Evolutionary conservation across 1,140 invertebrate genomes (phyloP).

Genomic region (Bilobella aurantiaca): DNA sequence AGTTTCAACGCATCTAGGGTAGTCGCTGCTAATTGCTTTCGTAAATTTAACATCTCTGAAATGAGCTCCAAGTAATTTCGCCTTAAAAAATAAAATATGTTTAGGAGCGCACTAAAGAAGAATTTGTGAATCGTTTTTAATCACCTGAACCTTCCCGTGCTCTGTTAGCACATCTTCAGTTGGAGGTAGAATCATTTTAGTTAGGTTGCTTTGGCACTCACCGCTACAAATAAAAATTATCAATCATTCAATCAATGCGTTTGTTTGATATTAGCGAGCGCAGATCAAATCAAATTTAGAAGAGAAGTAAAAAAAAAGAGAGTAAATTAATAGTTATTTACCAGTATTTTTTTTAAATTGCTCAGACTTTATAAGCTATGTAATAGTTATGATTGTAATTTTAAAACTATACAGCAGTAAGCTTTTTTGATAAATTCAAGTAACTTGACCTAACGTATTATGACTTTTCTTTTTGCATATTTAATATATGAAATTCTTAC

Average conservation of each 20-base stretch:
- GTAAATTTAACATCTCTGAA: neutral
- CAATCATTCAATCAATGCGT: too few species aligned
- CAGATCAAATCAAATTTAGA: neutral
- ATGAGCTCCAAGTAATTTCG: neutral
- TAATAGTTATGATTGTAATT: too few species aligned
- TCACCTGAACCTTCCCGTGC: neutral
- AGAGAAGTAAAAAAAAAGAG: too few species aligned
- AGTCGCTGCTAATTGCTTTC: neutral
- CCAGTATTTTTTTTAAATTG: too few species aligned
- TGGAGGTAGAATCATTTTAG: neutral
- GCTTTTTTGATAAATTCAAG: too few species aligned
- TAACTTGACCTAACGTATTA: too few species aligned
- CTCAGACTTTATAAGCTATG: too few species aligned
- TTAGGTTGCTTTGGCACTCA: neutral
- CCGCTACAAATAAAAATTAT: neutral
- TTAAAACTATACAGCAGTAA: too few species aligned
- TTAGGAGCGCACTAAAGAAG: neutral
- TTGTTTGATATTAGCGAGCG: too few species aligned
- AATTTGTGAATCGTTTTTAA: neutral
- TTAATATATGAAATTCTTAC: neutral
- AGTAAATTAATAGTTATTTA: too few species aligned
- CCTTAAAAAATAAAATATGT: neutral
- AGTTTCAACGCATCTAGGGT: neutral
- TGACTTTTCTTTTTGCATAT: too few species aligned
- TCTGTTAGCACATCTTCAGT: neutral